Evolutionary conservation across 2,113 vertebrate genomes (phyloP).

Genomic region (Oriolus oriolus): DNA sequence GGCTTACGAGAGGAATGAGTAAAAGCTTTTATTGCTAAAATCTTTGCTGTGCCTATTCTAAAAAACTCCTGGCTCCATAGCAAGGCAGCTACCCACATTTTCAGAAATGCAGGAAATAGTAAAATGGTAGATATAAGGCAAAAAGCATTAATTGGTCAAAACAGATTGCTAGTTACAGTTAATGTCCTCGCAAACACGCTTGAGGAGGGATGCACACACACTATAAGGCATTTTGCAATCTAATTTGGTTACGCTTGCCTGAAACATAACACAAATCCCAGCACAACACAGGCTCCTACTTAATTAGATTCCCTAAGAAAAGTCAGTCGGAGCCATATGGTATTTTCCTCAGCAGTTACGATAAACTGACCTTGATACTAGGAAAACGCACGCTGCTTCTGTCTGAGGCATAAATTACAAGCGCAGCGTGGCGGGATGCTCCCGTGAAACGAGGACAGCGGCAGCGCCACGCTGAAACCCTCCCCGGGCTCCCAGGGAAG

Average conservation of each 20-base stretch:
- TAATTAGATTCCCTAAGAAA: neutral
- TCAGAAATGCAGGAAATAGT: neutral
- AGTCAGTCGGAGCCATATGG: constrained; percentile 38
- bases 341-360: constrained; percentile 34
- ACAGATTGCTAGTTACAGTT: neutral
- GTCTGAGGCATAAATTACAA: neutral
- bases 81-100: neutral
- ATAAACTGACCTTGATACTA: constrained; percentile 57
- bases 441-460: neutral
- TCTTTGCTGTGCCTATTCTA: neutral
- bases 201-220: neutral
- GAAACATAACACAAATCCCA: neutral
- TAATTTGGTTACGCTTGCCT: neutral
- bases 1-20: neutral
- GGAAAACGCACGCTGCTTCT: neutral
- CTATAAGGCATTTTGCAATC: neutral
- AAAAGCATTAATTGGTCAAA: neutral
- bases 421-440: neutral
- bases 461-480: neutral
- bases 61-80: neutral
- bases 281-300: neutral
- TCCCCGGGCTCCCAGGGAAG: neutral
- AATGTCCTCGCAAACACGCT: neutral
- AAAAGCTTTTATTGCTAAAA: neutral
- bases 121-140: neutral